These are phyloP conservation scores for Euura lappo DNA, from an alignment of 1,140 invertebrate species.

Conservation along the genomic window DNA sequence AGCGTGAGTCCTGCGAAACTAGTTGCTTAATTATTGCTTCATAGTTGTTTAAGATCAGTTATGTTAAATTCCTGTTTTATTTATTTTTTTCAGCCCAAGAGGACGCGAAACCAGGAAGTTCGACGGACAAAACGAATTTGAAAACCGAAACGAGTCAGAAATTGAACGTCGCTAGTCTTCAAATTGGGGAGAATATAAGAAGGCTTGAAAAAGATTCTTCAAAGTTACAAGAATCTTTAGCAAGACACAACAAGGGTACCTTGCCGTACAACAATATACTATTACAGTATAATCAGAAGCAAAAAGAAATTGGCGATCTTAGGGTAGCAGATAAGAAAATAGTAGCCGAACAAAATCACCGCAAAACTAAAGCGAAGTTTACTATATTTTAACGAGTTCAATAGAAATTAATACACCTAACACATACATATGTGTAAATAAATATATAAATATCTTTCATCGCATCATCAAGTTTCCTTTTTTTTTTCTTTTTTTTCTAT, in stretches of 20 bases:
- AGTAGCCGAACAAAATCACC: constrained; percentile 70
- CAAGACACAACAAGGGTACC: constrained; percentile 65
- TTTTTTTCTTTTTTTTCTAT: too few relatives aligned
- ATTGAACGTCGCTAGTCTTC: constrained; percentile 78
- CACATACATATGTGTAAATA: constrained; percentile 26
- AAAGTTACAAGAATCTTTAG: constrained; percentile 69
- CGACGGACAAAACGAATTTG: constrained; percentile 51
- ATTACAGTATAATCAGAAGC: constrained; percentile 66
- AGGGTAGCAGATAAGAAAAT: constrained; percentile 69
- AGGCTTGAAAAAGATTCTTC: constrained; percentile 70
- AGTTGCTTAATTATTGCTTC: constrained; percentile 6
- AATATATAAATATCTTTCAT: too few relatives aligned
- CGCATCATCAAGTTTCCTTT: too few relatives aligned
- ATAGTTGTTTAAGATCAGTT: constrained; percentile 15
- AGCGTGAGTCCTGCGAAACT: constrained; percentile 42
- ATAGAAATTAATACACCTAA: constrained; percentile 22
- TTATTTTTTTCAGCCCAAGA: constrained; percentile 33
- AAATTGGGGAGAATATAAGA: constrained; percentile 74
- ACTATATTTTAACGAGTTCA: constrained; percentile 66
- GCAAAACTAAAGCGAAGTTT: constrained; percentile 73
- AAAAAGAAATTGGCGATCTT: constrained; percentile 67
- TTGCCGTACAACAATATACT: constrained; percentile 65
- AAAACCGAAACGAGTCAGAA: constrained; percentile 70
- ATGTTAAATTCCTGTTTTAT: constrained; percentile 12
- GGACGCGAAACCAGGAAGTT: constrained; percentile 36